Conservation (phyloP, 1,140 invertebrate genomes). For the Chymomyza costata region DNA sequence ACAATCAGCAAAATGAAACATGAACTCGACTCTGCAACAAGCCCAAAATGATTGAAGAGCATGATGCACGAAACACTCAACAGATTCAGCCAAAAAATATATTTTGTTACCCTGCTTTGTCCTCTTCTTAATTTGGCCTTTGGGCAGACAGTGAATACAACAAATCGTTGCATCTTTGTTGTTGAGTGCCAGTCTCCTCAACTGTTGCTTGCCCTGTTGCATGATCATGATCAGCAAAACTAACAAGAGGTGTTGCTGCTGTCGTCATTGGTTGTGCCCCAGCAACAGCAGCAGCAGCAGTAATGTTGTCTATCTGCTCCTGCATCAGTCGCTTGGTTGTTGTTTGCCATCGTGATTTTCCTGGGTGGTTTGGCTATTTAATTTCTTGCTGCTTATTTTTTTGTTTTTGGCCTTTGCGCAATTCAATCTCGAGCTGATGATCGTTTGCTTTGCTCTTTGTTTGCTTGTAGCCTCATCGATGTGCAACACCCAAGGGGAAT, state of each 20-base stretch:
- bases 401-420: slow-evolving; percentile 26
- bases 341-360: slow-evolving; percentile 54
- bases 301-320: slow-evolving; percentile 34
- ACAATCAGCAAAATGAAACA: slow-evolving; percentile 40
- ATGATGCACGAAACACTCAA: too few species aligned
- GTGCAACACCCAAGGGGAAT: slow-evolving; percentile 49
- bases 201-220: too few species aligned
- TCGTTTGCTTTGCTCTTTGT: slow-evolving; percentile 26
- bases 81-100: slow-evolving; percentile 54
- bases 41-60: too few species aligned
- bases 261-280: slow-evolving; percentile 47
- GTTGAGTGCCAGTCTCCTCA: slow-evolving; percentile 6
- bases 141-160: slow-evolving; percentile 44
- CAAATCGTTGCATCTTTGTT: slow-evolving; percentile 6
- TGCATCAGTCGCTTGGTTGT: slow-evolving; percentile 51
- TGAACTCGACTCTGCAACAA: slow-evolving; percentile 33
- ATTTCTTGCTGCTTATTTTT: not conserved
- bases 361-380: slow-evolving; percentile 42
- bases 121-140: slow-evolving; percentile 47
- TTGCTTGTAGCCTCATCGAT: slow-evolving; percentile 29
- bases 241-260: slow-evolving; percentile 71
- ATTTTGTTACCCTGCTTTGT: slow-evolving; percentile 11
- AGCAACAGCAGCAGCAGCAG: slow-evolving; percentile 15
- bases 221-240: slow-evolving; percentile 67
- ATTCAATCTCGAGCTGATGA: slow-evolving; percentile 19